Conservation (phyloP, 2,113 vertebrate genomes). For the Cyanoliseus patagonus region DNA sequence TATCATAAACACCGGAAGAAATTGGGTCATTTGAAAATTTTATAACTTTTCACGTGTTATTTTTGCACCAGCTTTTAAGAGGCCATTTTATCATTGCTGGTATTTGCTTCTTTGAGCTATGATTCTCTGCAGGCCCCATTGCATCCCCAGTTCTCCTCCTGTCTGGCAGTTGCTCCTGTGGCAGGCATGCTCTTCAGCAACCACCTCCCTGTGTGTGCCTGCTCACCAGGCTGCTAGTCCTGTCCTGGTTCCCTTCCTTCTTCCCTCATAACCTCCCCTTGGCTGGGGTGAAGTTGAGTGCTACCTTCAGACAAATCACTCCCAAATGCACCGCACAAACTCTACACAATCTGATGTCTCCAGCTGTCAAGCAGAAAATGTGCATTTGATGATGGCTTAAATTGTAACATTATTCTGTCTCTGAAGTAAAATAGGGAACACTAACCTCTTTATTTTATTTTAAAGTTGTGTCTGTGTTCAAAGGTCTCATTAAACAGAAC, state of each 20-base stretch:
- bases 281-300: neutral
- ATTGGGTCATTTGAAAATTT: neutral
- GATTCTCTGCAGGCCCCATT: neutral
- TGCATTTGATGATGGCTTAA: neutral
- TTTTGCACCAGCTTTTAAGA: neutral
- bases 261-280: neutral
- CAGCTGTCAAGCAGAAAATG: constrained; percentile 32
- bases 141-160: neutral
- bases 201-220: too few relatives aligned
- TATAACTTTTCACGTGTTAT: neutral
- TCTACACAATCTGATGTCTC: neutral
- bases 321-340: neutral
- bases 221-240: neutral
- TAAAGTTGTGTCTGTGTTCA: constrained; percentile 12
- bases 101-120: neutral
- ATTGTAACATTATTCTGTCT: neutral
- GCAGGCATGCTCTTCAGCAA: neutral
- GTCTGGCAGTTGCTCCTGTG: fast-evolving
- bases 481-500: constrained; percentile 9
- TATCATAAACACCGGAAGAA: neutral
- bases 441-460: constrained; percentile 11
- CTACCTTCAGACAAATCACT: neutral
- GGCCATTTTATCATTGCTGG: neutral
- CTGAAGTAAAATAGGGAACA: neutral
- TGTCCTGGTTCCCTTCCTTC: neutral